A percentile compares a stretch with the other conserved stretches of the same genome.
Conservation (phyloP, 2,797 vertebrate genomes). For the Sebastiscus albofasciatus region DNA sequence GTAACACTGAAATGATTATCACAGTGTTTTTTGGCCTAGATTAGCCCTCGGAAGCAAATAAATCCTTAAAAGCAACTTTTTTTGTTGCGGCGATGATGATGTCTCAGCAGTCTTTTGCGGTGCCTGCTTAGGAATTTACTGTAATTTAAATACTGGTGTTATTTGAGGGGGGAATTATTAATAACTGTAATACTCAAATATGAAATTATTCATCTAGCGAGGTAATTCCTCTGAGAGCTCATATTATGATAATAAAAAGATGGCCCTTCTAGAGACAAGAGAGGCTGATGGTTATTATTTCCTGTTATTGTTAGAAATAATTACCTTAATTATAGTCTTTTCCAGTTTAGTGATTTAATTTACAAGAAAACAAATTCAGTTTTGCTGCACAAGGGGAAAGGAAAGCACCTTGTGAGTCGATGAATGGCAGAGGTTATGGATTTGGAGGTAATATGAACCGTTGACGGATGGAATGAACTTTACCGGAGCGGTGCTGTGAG, state of each 20-base stretch:
- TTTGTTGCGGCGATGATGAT: background rate
- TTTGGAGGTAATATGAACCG: conserved; percentile 17
- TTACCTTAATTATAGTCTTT: conserved; percentile 25
- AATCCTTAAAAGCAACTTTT: conserved; percentile 19
- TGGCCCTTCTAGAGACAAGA: background rate
- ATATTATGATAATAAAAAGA: background rate
- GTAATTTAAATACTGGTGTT: conserved; percentile 2
- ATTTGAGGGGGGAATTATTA: conserved; percentile 27
- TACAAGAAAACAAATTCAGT: background rate
- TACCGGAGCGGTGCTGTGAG: background rate
- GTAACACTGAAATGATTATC: conserved; percentile 21
- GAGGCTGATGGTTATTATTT: conserved; percentile 17
- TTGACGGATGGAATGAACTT: conserved; percentile 29
- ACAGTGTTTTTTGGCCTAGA: background rate
- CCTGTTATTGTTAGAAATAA: conserved; percentile 26
- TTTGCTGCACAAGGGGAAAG: background rate
- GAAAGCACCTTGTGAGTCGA: conserved; percentile 1
- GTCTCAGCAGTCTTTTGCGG: conserved; percentile 14
- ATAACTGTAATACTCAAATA: conserved; percentile 14
- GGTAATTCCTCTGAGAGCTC: conserved; percentile 7
- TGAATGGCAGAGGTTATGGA: conserved; percentile 20
- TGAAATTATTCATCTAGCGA: conserved; percentile 22
- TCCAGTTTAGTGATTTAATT: conserved; percentile 20
- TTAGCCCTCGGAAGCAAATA: conserved; percentile 7
- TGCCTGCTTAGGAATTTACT: background rate